Conservation (phyloP, 64 coral and sea anemone genomes). For the Montipora efflorescens region DNA sequence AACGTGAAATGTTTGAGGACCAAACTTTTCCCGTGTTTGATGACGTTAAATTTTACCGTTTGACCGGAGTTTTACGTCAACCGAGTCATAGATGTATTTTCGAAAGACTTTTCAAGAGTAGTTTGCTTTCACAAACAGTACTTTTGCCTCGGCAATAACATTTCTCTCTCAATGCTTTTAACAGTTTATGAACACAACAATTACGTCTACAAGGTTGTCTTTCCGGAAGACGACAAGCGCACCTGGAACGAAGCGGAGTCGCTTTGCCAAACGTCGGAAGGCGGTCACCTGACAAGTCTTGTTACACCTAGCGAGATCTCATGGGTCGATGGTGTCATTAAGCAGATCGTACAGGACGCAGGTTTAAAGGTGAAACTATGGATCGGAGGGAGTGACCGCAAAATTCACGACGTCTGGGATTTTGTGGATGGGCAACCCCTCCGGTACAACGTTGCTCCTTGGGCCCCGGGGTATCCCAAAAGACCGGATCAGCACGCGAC, state of each 20-base stretch:
- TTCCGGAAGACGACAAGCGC: conserved; percentile 64
- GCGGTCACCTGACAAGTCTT: conserved; percentile 71
- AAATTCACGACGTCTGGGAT: conserved; percentile 74
- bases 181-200: conserved; percentile 65
- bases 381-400: conserved; percentile 70
- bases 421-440: conserved; percentile 79
- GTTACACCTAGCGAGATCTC: conserved; percentile 51
- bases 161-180: background rate
- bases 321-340: conserved; percentile 42
- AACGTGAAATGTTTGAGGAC: too few species aligned
- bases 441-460: conserved; percentile 65
- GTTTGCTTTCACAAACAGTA: too few species aligned
- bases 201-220: conserved; percentile 73
- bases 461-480: conserved; percentile 80
- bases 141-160: too few species aligned
- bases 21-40: too few species aligned
- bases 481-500: conserved; percentile 58
- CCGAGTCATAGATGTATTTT: too few species aligned
- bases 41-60: too few species aligned
- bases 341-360: background rate
- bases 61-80: too few species aligned
- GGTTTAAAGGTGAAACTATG: conserved; percentile 25
- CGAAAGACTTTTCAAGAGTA: too few species aligned
- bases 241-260: conserved; percentile 74
- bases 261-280: conserved; percentile 37